Base-by-base conservation (phyloP, 2,797 vertebrate genomes). In the Oryzias dopingdopingensis region DNA sequence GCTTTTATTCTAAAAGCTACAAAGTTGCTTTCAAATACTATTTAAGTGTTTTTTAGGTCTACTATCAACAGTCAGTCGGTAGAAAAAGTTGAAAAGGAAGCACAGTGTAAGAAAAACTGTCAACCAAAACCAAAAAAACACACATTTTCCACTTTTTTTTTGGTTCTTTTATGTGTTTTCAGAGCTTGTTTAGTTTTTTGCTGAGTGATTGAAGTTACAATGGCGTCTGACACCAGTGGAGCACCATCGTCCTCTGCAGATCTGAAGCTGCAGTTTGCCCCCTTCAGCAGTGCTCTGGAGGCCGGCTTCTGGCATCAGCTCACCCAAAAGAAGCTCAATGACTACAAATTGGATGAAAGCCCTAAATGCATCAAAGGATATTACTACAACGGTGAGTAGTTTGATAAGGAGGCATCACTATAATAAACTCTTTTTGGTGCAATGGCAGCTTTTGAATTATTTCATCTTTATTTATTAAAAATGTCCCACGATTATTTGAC, bases 301-400 rank as follows among this genome's bases (percentile, higher is more conserved):
- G 96, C 95, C 0, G 96, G 97, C 0, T 99, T 99, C 89, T 99
- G 97, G 97, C 97, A 99, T 1, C 91, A 98, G 29, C 91, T 99
- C 46, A 98, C 96, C 4, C 96, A 97, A 88, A 96, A 90, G 83
- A 99, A 99, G 50, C 93, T 99, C 70, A 94, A 96, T 1, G 94
- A 96, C 55, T 99, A 96, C 77, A 91, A 94, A 4, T 56, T 99
- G 68, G 97, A 99, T 4, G 95, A 98, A 83, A 94, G 93, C 50
- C 93, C 97, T 7, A 95, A 91, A 73, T 82, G 82, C 60, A 96
- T 99, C 80, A 95, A 93, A 85, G 96, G 95, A 1, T 95, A 95
- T 81, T 99, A 97, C 79, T 98, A 94, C 80, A 99, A 99, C 29
- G 97, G 97, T 97, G 80, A 80, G 90, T 23, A 2, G 0, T 16